A percentile compares a stretch with the other conserved stretches of the same genome.
Conservation (phyloP, 1,140 invertebrate genomes). For the Anoplophora glabripennis region DNA sequence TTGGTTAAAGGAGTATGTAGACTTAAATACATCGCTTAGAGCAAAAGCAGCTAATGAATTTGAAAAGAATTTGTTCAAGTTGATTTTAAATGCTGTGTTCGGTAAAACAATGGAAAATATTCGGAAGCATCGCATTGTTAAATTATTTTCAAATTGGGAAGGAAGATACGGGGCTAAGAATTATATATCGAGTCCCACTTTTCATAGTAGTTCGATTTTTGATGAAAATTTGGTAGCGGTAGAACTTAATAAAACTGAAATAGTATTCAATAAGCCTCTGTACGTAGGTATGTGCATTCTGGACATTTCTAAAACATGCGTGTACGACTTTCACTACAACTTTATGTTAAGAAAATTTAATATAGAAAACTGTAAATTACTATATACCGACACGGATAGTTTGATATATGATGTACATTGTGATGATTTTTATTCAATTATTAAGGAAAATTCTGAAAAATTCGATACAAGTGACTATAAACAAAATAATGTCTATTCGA, state of each 20-base stretch:
- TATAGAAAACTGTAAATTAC: conserved; percentile 27
- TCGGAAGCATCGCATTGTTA: too few relatives aligned
- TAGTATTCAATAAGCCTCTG: conserved; percentile 45
- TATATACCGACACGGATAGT: conserved; percentile 49
- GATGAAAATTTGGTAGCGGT: conserved; percentile 42
- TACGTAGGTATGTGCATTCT: conserved; percentile 38
- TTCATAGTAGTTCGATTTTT: conserved; percentile 39
- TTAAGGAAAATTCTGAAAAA: not conserved
- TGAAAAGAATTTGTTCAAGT: conserved; percentile 48
- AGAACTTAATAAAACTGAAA: conserved; percentile 36
- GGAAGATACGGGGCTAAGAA: too few relatives aligned
- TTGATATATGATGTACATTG: conserved; percentile 40
- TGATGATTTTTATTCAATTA: not conserved
- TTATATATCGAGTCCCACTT: conserved; percentile 16
- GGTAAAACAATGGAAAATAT: too few relatives aligned
- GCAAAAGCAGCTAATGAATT: conserved; percentile 46
- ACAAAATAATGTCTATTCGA: too few relatives aligned
- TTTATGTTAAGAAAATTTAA: conserved; percentile 31
- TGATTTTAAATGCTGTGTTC: conserved; percentile 22
- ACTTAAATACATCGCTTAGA: conserved; percentile 45
- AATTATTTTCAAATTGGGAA: too few relatives aligned
- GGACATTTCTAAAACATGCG: conserved; percentile 39
- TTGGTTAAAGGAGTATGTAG: conserved; percentile 47
- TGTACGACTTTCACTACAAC: conserved; percentile 43
- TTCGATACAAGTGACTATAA: too few relatives aligned